Conservation (phyloP, 2,797 vertebrate genomes). For the Somateria mollissima region DNA sequence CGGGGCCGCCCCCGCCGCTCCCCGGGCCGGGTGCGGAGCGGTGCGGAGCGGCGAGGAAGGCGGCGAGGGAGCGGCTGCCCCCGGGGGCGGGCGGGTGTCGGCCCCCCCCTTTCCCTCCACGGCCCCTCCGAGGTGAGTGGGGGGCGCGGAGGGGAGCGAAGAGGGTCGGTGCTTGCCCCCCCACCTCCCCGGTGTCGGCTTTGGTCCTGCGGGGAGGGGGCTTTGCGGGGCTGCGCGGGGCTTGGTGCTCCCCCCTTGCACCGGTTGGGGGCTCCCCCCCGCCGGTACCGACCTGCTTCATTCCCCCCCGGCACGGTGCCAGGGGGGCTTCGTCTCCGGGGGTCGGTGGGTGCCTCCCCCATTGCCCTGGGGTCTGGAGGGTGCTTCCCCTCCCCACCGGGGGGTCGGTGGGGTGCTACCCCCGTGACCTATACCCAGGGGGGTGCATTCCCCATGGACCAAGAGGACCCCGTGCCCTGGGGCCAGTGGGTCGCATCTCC, state of each 20-base stretch:
- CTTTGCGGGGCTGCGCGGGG: not conserved
- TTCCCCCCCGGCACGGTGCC: not conserved
- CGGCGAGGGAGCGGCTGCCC: not conserved
- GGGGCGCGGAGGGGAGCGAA: not conserved
- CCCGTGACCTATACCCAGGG: not conserved
- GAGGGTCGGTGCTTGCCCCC: not conserved
- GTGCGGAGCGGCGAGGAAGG: not conserved
- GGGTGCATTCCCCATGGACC: not conserved
- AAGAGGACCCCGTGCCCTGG: not conserved
- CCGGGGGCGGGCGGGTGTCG: not conserved
- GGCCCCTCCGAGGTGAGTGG: not conserved
- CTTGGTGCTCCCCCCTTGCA: not conserved
- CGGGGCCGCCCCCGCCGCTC: constrained; percentile 7
- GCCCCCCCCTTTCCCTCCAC: not conserved
- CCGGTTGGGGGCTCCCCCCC: not conserved
- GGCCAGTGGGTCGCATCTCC: too few species aligned
- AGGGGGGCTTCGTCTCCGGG: not conserved
- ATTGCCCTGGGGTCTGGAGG: not conserved
- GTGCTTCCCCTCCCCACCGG: not conserved
- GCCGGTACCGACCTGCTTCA: not conserved
- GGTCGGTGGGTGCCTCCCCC: not conserved
- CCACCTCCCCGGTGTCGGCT: not conserved
- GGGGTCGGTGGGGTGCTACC: not conserved
- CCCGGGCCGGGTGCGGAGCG: not conserved
- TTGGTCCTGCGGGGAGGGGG: not conserved